Conservation (phyloP, 64 coral and sea anemone species). For the Montipora sp. region DNA sequence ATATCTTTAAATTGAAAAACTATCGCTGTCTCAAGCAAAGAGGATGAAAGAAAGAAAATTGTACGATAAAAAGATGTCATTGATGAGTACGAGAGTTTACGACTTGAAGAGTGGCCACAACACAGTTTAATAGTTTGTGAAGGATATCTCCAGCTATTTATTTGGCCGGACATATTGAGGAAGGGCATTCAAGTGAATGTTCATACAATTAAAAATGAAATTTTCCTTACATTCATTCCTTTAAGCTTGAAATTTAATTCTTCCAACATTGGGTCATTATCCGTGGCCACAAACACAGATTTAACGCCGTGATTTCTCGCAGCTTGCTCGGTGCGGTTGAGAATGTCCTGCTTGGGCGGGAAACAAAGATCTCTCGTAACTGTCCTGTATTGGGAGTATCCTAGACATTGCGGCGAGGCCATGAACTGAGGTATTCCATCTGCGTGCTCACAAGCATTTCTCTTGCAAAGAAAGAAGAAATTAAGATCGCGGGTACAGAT, state of each 20-base stretch:
- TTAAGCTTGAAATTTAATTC: slow-evolving; percentile 53
- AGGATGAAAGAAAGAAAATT: too few species aligned
- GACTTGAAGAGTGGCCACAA: too few species aligned
- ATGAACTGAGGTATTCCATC: slow-evolving; percentile 81
- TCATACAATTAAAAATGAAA: too few species aligned
- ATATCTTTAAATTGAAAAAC: too few species aligned
- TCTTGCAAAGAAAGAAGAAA: slow-evolving; percentile 20
- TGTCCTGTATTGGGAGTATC: slow-evolving; percentile 69
- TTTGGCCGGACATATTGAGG: too few species aligned
- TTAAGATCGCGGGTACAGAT: too few species aligned
- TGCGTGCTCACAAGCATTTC: slow-evolving; percentile 80
- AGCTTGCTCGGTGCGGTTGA: slow-evolving; percentile 64
- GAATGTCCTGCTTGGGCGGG: slow-evolving; percentile 65
- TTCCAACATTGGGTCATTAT: slow-evolving; percentile 80
- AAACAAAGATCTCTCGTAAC: slow-evolving; percentile 89
- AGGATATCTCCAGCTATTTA: too few species aligned
- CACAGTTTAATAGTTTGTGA: too few species aligned
- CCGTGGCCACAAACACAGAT: slow-evolving; percentile 89
- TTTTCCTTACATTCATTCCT: slow-evolving; percentile 54
- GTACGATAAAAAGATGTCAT: too few species aligned
- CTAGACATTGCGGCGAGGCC: slow-evolving; percentile 95
- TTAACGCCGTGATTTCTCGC: slow-evolving; percentile 50
- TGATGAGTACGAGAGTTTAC: too few species aligned
- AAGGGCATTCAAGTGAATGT: too few species aligned
- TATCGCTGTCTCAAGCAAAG: too few species aligned